Evolutionary conservation across 2,113 vertebrate genomes (phyloP).

Genomic region (Alethe castanea): DNA sequence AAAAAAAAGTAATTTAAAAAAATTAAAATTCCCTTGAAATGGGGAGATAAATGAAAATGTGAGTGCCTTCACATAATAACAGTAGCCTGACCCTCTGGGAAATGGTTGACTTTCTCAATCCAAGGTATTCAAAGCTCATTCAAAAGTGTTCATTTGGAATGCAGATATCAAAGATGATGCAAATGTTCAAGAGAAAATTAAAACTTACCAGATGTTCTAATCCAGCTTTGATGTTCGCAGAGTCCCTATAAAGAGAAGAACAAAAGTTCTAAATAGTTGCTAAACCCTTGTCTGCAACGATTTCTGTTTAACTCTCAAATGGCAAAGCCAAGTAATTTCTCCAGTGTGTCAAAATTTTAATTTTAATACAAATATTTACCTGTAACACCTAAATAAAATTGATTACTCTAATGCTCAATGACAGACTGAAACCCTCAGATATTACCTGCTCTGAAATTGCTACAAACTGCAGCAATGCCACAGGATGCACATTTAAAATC

Average conservation of each 20-base stretch:
- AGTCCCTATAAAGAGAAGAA: slow-evolving; percentile 91
- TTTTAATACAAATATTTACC: neutral
- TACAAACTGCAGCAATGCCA: neutral
- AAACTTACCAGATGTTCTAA: slow-evolving; percentile 99
- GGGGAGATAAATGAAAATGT: slow-evolving; percentile 83
- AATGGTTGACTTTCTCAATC: slow-evolving; percentile 81
- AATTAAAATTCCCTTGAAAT: slow-evolving; percentile 81
- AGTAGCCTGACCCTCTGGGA: slow-evolving; percentile 80
- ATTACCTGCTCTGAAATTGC: neutral
- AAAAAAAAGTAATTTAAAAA: slow-evolving; percentile 82
- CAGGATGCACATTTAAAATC: neutral
- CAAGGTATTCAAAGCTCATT: slow-evolving; percentile 85
- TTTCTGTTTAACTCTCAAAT: slow-evolving; percentile 57
- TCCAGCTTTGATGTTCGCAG: slow-evolving; percentile 88
- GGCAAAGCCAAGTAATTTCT: neutral
- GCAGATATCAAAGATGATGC: slow-evolving; percentile 89
- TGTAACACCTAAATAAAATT: neutral
- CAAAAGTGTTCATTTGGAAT: slow-evolving; percentile 88
- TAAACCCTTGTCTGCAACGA: slow-evolving; percentile 72
- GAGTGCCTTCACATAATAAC: slow-evolving; percentile 83
- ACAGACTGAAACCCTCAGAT: neutral
- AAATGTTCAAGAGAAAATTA: slow-evolving; percentile 87
- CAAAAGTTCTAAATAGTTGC: slow-evolving; percentile 83
- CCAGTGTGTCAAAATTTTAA: neutral
- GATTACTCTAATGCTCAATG: neutral